Percentiles rank a stretch among this genome's conserved stretches.
phyloP scores from a whole-genome alignment of 2,113 vertebrate genomes.

The Rhinopomastus cyanomelas region DNA sequence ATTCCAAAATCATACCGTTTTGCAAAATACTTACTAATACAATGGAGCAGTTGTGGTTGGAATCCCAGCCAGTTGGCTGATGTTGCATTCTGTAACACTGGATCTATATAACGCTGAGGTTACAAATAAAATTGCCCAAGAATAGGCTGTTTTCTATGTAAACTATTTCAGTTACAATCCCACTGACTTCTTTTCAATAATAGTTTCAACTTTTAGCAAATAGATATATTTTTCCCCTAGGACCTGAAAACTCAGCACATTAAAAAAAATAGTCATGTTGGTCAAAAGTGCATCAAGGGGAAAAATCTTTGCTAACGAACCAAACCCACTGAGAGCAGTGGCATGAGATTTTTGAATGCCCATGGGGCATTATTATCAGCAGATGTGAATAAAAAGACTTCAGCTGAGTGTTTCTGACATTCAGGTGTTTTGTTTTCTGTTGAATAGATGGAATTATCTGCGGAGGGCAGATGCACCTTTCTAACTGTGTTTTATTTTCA shows the following conservation, averaged over 20 bases:
- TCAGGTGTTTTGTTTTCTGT: slow-evolving; percentile 30
- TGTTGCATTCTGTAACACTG: neutral
- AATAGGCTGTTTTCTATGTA: neutral
- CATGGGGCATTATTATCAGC: slow-evolving; percentile 28
- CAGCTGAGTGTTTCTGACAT: slow-evolving; percentile 12
- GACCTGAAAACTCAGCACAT: neutral
- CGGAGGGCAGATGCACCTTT: neutral
- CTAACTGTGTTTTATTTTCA: neutral
- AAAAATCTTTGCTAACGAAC: slow-evolving; percentile 55
- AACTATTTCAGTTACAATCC: neutral
- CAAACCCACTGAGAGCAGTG: slow-evolving; percentile 31
- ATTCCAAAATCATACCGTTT: neutral
- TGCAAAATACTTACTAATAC: neutral
- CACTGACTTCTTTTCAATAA: neutral
- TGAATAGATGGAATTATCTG: slow-evolving; percentile 2
- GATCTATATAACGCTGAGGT: neutral
- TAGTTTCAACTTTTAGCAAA: neutral
- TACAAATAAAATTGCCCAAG: neutral
- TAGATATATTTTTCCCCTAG: neutral
- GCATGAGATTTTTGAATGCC: slow-evolving; percentile 20
- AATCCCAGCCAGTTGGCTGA: neutral
- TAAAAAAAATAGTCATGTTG: neutral
- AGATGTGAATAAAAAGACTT: slow-evolving; percentile 35
- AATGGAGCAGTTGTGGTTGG: neutral
- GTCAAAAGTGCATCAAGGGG: slow-evolving; percentile 36